These are phyloP conservation scores for Eupeodes luniger DNA, from an alignment of 2,888 invertebrate genomes.

Conservation along the genomic window DNA sequence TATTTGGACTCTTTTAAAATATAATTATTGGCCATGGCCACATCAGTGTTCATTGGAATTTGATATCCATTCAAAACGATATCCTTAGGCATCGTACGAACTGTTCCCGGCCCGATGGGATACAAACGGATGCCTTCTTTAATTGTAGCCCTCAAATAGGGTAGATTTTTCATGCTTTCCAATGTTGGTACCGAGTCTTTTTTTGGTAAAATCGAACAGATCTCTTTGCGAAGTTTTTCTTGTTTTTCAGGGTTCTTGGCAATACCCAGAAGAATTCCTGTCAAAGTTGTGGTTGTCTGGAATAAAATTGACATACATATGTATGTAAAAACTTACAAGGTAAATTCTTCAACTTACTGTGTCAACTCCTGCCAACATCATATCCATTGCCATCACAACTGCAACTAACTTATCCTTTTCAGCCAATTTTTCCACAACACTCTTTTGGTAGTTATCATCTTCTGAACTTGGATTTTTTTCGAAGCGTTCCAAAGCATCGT, in stretches of 20 bases:
- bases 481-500: slow-evolving; percentile 78
- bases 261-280: slow-evolving; percentile 86
- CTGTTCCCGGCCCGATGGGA: slow-evolving; percentile 86
- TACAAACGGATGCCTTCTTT: slow-evolving; percentile 89
- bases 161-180: slow-evolving; percentile 84
- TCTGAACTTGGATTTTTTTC: slow-evolving; percentile 70
- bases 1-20: slow-evolving; percentile 87
- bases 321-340: background rate
- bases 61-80: slow-evolving; percentile 86
- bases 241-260: slow-evolving; percentile 88
- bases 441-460: slow-evolving; percentile 78
- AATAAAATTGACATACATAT: slow-evolving; percentile 61
- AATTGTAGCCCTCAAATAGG: slow-evolving; percentile 89
- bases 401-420: slow-evolving; percentile 85
- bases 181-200: slow-evolving; percentile 83
- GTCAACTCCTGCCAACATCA: slow-evolving; percentile 87
- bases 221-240: slow-evolving; percentile 86
- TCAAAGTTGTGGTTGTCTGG: slow-evolving; percentile 86
- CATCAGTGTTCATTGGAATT: slow-evolving; percentile 87
- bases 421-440: slow-evolving; percentile 86
- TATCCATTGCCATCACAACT: slow-evolving; percentile 86
- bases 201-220: slow-evolving; percentile 83
- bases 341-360: slow-evolving; percentile 84
- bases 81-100: slow-evolving; percentile 85
- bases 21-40: slow-evolving; percentile 89